A percentile compares a stretch with the other conserved stretches of the same genome.
Evolutionary conservation across 1,140 invertebrate genomes (phyloP).

Genomic region (Elysia chlorotica): DNA sequence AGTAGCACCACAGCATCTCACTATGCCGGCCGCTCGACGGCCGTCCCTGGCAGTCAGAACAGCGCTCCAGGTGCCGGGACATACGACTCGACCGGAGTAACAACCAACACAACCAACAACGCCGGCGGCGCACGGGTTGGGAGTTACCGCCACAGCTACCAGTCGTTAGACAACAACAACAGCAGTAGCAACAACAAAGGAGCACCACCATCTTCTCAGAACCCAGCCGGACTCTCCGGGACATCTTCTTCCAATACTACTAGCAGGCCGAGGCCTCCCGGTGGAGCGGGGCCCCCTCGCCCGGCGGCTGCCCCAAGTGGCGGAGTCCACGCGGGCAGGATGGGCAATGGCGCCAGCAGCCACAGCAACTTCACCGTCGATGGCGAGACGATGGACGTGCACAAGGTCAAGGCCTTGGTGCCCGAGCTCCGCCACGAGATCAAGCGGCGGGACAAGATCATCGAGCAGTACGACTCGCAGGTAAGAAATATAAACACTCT

Average conservation of each 20-base stretch:
- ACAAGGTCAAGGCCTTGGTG: constrained; percentile 51
- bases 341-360: constrained; percentile 59
- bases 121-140: too few species aligned
- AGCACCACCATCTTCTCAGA: background rate
- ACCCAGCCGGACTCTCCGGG: background rate
- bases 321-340: constrained; percentile 26
- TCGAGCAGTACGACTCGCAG: constrained; percentile 47
- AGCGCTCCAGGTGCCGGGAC: too few species aligned
- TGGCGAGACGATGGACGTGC: constrained; percentile 52
- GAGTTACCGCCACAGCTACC: too few species aligned
- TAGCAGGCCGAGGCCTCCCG: background rate
- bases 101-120: too few species aligned
- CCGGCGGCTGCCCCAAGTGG: background rate
- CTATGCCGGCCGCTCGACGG: too few species aligned
- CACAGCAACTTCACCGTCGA: constrained; percentile 44
- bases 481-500: too few species aligned
- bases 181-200: background rate
- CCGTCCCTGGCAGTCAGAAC: too few species aligned
- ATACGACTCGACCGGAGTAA: too few species aligned
- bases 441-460: constrained; percentile 46
- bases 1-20: too few species aligned
- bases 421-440: constrained; percentile 53
- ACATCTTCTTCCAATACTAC: background rate
- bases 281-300: background rate
- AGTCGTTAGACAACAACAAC: background rate